Evolutionary conservation across 2,113 vertebrate genomes (phyloP).

Genomic region (Cyanistes caeruleus): DNA sequence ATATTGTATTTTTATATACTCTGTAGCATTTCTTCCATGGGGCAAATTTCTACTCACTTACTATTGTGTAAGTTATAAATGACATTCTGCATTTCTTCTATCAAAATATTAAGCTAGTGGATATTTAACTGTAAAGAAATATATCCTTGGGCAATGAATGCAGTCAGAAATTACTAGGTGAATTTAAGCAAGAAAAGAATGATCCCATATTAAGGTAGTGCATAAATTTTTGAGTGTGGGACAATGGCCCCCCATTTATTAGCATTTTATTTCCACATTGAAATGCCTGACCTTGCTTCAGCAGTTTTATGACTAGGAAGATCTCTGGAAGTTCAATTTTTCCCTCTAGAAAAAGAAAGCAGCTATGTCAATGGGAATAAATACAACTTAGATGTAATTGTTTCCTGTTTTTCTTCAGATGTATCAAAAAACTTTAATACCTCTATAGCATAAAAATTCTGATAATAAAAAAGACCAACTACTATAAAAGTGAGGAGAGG

Average conservation of each 20-base stretch:
- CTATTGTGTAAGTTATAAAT: conserved; percentile 50
- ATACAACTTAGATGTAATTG: neutral
- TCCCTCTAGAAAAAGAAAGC: conserved; percentile 1
- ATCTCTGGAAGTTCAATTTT: conserved; percentile 23
- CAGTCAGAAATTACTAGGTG: conserved; percentile 63
- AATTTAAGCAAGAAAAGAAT: conserved; percentile 51
- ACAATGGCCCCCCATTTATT: conserved; percentile 38
- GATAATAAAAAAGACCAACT: neutral
- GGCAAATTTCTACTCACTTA: neutral
- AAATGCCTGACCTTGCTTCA: conserved; percentile 67
- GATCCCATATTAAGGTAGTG: neutral
- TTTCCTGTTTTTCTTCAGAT: neutral
- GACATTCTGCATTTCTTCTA: conserved; percentile 35
- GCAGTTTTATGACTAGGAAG: conserved; percentile 61
- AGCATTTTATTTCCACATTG: conserved; percentile 56
- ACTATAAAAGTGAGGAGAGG: neutral
- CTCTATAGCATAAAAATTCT: neutral
- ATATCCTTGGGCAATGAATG: conserved; percentile 51
- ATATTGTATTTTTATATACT: conserved; percentile 1
- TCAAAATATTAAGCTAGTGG: conserved; percentile 66
- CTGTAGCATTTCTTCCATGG: neutral
- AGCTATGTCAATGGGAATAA: neutral
- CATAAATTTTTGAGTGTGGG: conserved; percentile 52
- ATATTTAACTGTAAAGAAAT: conserved; percentile 69
- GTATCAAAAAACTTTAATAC: neutral